These are phyloP conservation scores for Notolepis coatsorum DNA, from an alignment of 2,797 vertebrate species.

Conservation along the genomic window DNA sequence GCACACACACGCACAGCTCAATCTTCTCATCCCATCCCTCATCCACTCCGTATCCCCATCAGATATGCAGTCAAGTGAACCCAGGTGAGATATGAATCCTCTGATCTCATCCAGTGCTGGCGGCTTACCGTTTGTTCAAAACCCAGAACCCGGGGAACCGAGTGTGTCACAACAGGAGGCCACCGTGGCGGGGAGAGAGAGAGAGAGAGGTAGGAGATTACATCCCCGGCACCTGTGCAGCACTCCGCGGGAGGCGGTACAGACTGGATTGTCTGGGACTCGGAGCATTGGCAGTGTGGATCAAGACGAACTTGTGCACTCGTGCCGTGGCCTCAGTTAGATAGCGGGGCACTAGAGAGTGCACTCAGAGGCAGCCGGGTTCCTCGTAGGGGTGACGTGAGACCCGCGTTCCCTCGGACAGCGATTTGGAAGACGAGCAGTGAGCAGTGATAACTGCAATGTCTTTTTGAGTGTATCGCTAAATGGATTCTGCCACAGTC, in stretches of 20 bases:
- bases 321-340: no score
- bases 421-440: background rate
- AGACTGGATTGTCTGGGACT: no score
- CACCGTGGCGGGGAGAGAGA: conserved; percentile 45
- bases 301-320: no score
- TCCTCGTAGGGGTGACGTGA: conserved; percentile 3
- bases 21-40: conserved; percentile 23
- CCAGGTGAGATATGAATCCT: conserved; percentile 58
- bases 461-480: background rate
- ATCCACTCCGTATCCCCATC: conserved; percentile 28
- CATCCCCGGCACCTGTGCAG: conserved; percentile 47
- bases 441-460: background rate
- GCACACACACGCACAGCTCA: conserved; percentile 7
- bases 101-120: conserved; percentile 67
- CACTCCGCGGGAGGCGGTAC: conserved; percentile 52
- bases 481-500: background rate
- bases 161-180: conserved; percentile 47
- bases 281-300: no score
- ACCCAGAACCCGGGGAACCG: conserved; percentile 14
- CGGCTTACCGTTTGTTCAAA: conserved; percentile 58
- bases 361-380: background rate
- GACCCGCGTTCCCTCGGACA: conserved; percentile 10
- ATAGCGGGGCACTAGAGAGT: no score
- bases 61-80: no score
- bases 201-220: no score